These are phyloP conservation scores for Sceloporus tristichus DNA, from an alignment of 2,113 vertebrate species.

Conservation along the genomic window DNA sequence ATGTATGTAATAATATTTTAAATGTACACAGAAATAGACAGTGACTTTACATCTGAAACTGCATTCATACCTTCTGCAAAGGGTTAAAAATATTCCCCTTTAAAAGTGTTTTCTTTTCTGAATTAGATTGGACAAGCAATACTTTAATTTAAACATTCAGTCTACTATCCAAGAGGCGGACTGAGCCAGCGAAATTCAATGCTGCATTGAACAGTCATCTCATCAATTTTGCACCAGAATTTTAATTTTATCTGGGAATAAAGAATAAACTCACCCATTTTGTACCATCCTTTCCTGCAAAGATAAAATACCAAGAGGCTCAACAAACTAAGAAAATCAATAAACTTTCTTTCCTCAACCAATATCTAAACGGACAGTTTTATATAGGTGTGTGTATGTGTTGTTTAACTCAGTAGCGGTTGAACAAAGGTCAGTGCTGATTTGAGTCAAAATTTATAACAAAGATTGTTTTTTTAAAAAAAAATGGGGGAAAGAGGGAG, in stretches of 20 bases:
- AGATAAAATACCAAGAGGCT: slow-evolving; percentile 51
- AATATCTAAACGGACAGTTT: slow-evolving; percentile 70
- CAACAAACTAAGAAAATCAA: slow-evolving; percentile 68
- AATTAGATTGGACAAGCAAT: slow-evolving; percentile 32
- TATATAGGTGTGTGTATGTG: slow-evolving; percentile 48
- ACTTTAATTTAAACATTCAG: slow-evolving; percentile 20
- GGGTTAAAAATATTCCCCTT: slow-evolving; percentile 35
- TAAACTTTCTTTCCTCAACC: slow-evolving; percentile 54
- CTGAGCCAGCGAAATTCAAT: slow-evolving; percentile 33
- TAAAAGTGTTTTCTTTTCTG: slow-evolving; percentile 14
- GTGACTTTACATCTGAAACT: slow-evolving; percentile 27
- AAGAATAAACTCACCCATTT: slow-evolving; percentile 26
- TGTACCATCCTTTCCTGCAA: slow-evolving; percentile 41
- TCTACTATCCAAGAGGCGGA: slow-evolving; percentile 1
- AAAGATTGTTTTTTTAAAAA: slow-evolving; percentile 62
- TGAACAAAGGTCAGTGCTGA: slow-evolving; percentile 74
- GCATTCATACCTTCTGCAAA: not conserved
- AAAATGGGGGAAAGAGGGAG: not conserved
- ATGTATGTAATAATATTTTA: not conserved
- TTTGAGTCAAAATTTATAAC: slow-evolving; percentile 69
- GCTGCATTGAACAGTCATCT: slow-evolving; percentile 30
- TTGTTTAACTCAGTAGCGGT: slow-evolving; percentile 50
- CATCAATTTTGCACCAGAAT: slow-evolving; percentile 19
- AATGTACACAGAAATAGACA: not conserved
- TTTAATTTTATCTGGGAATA: slow-evolving; percentile 33